Base-by-base conservation (phyloP, 2,113 vertebrate species). In the Colinus virginianus region DNA sequence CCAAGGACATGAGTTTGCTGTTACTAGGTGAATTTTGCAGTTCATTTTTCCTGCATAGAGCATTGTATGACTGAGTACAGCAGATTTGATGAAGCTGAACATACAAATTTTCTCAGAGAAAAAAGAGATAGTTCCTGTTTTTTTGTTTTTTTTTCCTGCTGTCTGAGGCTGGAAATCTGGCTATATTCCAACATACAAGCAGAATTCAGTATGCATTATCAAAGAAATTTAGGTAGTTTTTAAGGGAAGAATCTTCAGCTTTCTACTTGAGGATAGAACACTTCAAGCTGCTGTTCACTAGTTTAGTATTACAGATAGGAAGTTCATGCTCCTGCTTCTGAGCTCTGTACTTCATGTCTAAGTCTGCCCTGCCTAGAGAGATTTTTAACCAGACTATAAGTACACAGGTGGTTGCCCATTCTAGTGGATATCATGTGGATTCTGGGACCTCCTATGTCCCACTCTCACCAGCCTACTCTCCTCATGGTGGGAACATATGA, bases 381-480 rank as follows among this genome's bases (percentile, higher is more conserved):
- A 25, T 82, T 28, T 11, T 72, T 19, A 40, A 14, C 32, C 58
- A 66, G 18, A 6, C 12, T 67, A 28, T 13, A 74, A 17, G 13
- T 36, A 11, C 1, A 2, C 11, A 40, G 30, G 13, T 10, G 2
- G 28, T 18, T 58, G 9, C 64, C 7, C n/a, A 26, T 7, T 34
- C 15, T 34, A 4, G 11, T 12, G 22, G 43, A 79, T n/a, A 43
- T 40, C 21, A 7, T 0, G 0, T 34, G 38, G 25, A 34, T 64
- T 8, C 38, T 42, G 28, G 5, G 38, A 76, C 13, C 42, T 14
- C 12, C 14, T 22, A 34, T 8, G 16, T 25, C 34, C 30, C 25
- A 43, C 26, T 58, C n/a, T 45, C 28, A 45, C 19, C 80, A 80
- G 9, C 11, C 11, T 14, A 2, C 4, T 15, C n/a, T 77, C 30